phyloP scores from a whole-genome alignment of 1,140 invertebrate species.

The Trypoxylus dichotomus region DNA sequence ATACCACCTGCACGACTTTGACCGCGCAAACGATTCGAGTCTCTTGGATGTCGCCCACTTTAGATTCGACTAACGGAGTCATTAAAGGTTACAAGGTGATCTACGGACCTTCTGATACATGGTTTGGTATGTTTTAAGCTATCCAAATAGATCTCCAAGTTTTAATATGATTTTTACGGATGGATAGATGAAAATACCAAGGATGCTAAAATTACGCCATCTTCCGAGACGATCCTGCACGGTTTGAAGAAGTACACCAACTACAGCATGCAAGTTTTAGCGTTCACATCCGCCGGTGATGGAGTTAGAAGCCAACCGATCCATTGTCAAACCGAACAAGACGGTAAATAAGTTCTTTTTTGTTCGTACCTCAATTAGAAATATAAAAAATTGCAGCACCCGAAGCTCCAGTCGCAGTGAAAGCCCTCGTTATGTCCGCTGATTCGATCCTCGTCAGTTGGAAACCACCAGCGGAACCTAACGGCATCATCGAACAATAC shows the following conservation, averaged over 20 bases:
- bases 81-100: slow-evolving; percentile 97
- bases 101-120: slow-evolving; percentile 88
- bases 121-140: slow-evolving; percentile 75
- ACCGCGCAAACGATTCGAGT: slow-evolving; percentile 92
- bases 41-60: slow-evolving; percentile 88
- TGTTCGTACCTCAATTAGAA: no score
- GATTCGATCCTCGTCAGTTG: slow-evolving; percentile 92
- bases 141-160: background rate
- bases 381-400: slow-evolving; percentile 69
- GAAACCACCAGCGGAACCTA: slow-evolving; percentile 88
- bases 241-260: slow-evolving; percentile 94
- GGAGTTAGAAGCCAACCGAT: slow-evolving; percentile 88
- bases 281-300: slow-evolving; percentile 94
- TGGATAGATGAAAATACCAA: slow-evolving; percentile 82
- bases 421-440: slow-evolving; percentile 87
- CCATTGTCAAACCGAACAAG: slow-evolving; percentile 93
- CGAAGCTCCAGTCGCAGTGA: slow-evolving; percentile 87
- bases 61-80: slow-evolving; percentile 88
- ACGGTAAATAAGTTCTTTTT: slow-evolving; percentile 66
- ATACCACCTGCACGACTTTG: slow-evolving; percentile 86
- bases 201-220: slow-evolving; percentile 87
- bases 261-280: slow-evolving; percentile 95
- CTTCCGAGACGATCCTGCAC: slow-evolving; percentile 89
- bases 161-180: slow-evolving; percentile 34
- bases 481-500: slow-evolving; percentile 91